A percentile compares a stretch with the other conserved stretches of the same genome.
These are phyloP conservation scores for Lordiphosa andalusiaca DNA, from an alignment of 2,888 invertebrate species.

Conservation along the genomic window DNA sequence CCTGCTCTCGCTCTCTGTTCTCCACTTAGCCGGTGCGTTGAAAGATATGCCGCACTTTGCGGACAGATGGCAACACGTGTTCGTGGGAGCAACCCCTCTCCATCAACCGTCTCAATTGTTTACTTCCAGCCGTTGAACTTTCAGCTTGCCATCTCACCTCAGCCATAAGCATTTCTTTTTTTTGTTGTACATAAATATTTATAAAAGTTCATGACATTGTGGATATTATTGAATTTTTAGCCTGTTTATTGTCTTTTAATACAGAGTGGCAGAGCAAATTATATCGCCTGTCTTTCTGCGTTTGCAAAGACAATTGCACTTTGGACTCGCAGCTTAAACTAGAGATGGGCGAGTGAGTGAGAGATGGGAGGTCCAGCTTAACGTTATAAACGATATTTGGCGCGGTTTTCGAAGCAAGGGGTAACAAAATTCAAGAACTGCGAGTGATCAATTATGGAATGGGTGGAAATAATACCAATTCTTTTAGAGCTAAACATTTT, in stretches of 20 bases:
- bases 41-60: constrained; percentile 69
- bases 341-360: too few relatives aligned
- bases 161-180: constrained; percentile 17
- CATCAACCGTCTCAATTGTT: constrained; percentile 38
- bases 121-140: constrained; percentile 65
- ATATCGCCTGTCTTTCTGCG: neutral
- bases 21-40: constrained; percentile 61
- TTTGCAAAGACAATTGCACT: constrained; percentile 26
- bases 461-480: too few relatives aligned
- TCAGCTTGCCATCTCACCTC: constrained; percentile 46
- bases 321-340: constrained; percentile 20
- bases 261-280: neutral
- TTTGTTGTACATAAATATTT: constrained; percentile 15
- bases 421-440: too few relatives aligned
- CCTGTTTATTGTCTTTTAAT: constrained; percentile 4
- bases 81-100: constrained; percentile 13
- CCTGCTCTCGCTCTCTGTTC: constrained; percentile 17
- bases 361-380: too few relatives aligned
- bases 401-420: too few relatives aligned
- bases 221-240: constrained; percentile 11
- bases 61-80: constrained; percentile 67
- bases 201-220: constrained; percentile 57
- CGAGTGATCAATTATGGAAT: too few relatives aligned
- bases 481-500: too few relatives aligned
- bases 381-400: too few relatives aligned